Conservation (phyloP, 2,113 vertebrate species). For the Rhinichthys klamathensis region DNA sequence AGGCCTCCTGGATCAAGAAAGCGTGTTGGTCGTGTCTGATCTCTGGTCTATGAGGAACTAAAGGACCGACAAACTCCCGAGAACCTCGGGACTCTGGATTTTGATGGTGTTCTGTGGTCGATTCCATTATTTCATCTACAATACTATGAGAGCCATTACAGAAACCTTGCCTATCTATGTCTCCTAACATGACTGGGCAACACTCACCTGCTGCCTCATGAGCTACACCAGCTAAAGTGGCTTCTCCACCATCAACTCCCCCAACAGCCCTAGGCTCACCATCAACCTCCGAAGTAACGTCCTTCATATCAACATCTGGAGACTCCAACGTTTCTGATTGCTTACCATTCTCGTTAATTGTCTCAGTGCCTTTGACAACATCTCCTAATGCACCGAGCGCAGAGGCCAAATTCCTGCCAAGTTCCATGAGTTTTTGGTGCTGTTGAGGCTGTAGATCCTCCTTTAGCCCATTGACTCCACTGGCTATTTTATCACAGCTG, state of each 20-base stretch:
- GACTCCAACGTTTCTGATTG: conserved; percentile 61
- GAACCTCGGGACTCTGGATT: conserved; percentile 69
- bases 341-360: conserved; percentile 73
- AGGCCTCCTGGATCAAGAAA: conserved; percentile 70
- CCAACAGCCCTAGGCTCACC: conserved; percentile 75
- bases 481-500: conserved; percentile 73
- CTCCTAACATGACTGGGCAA: not conserved
- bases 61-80: conserved; percentile 62
- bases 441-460: conserved; percentile 86
- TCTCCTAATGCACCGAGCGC: conserved; percentile 85
- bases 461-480: conserved; percentile 84
- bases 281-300: conserved; percentile 65
- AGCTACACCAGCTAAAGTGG: not conserved
- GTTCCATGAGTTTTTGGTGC: conserved; percentile 85
- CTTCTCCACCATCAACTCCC: conserved; percentile 63
- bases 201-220: conserved; percentile 25
- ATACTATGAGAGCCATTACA: conserved; percentile 83
- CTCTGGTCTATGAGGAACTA: conserved; percentile 64
- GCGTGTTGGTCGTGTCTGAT: conserved; percentile 33
- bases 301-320: conserved; percentile 65
- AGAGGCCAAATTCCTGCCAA: conserved; percentile 85
- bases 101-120: conserved; percentile 65
- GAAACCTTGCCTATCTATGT: conserved; percentile 72
- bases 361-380: conserved; percentile 80
- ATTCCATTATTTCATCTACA: conserved; percentile 66